Conservation (phyloP, 2,113 vertebrate species). For the Hyperopisus bebe region DNA sequence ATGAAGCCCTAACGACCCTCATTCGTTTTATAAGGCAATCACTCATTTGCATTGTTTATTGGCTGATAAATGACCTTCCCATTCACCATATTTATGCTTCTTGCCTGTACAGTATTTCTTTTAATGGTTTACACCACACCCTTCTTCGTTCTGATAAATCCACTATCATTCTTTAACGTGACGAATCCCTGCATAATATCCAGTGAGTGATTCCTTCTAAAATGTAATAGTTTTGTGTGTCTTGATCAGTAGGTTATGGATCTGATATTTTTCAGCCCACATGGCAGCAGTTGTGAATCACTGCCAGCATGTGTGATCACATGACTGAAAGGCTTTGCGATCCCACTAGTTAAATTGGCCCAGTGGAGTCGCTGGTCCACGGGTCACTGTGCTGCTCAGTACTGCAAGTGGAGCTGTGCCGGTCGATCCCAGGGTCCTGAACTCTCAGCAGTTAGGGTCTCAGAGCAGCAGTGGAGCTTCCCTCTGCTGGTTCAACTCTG, state of each 20-base stretch:
- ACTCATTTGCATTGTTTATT: constrained; percentile 66
- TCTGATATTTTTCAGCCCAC: background rate
- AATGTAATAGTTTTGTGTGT: background rate
- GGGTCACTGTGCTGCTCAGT: background rate
- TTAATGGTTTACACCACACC: background rate
- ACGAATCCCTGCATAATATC: background rate
- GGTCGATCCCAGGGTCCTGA: background rate
- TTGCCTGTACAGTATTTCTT: constrained; percentile 22
- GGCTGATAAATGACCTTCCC: constrained; percentile 38
- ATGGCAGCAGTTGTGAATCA: background rate
- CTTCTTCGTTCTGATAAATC: background rate
- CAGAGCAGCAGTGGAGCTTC: constrained; percentile 43
- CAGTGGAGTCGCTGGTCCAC: background rate
- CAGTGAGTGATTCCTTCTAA: constrained; percentile 7
- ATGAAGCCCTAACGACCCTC: constrained; percentile 58
- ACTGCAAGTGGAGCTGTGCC: background rate
- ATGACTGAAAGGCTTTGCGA: background rate
- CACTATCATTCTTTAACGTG: background rate
- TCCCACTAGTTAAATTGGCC: background rate
- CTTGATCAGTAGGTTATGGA: constrained; percentile 4
- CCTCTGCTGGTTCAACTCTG: constrained; percentile 55
- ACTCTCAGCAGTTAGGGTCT: constrained; percentile 37
- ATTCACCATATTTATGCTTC: constrained; percentile 28
- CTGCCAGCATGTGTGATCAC: background rate
- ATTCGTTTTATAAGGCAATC: constrained; percentile 57